Evolutionary conservation across 2,888 invertebrate genomes (phyloP).

Genomic region (Microctonus hyperodae): DNA sequence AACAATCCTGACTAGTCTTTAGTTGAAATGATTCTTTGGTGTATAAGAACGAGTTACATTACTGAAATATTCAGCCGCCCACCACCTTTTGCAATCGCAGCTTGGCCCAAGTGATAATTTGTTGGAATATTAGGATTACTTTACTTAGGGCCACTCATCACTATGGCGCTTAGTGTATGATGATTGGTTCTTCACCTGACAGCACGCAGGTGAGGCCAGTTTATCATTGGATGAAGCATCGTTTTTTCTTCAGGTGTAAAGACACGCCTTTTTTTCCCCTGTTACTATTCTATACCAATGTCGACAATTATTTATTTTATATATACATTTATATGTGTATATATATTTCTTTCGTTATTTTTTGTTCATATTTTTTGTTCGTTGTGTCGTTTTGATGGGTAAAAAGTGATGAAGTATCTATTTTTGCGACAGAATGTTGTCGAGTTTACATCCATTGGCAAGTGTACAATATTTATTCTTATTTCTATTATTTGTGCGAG

Average conservation of each 20-base stretch:
- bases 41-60: conserved; percentile 27
- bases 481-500: too few relatives aligned
- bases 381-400: too few relatives aligned
- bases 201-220: conserved; percentile 16
- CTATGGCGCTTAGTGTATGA: conserved; percentile 28
- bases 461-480: too few relatives aligned
- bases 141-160: conserved; percentile 32
- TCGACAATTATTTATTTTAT: conserved; percentile 13
- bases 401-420: too few relatives aligned
- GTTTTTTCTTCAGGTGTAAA: conserved; percentile 18
- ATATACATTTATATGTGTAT: conserved; percentile 10
- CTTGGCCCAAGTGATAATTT: conserved; percentile 35
- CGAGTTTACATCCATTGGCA: too few relatives aligned
- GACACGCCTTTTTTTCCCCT: conserved; percentile 40
- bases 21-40: conserved; percentile 33
- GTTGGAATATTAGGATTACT: conserved; percentile 38
- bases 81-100: conserved; percentile 25
- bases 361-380: background rate
- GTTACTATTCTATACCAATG: conserved; percentile 31
- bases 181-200: conserved; percentile 35
- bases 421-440: too few relatives aligned
- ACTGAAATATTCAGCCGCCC: conserved; percentile 26
- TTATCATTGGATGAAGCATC: conserved; percentile 34
- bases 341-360: background rate
- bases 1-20: conserved; percentile 42